Evolutionary conservation across 2,113 vertebrate genomes (phyloP), one percentile per base, ranked within the genome.

Genomic region (Gobius niger): DNA sequence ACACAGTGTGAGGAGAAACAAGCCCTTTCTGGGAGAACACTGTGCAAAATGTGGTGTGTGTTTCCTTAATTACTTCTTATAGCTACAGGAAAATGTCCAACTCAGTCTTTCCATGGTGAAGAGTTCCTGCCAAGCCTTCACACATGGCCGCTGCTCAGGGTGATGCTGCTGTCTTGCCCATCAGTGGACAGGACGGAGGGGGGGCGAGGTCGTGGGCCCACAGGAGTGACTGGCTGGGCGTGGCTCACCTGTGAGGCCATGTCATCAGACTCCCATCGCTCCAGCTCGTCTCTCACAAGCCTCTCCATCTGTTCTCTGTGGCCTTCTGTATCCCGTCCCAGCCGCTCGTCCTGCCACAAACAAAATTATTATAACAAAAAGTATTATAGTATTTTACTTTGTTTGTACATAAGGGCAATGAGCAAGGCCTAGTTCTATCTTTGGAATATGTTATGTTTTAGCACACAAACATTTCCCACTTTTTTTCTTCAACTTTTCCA

Each of bases 271-370:
- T 98, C 96, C 95, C 96, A 98, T 42, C 94, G 93, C 62, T 98
- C 96, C 85, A 98, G 71, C 51, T 99, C 98, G 80, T 98, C 98
- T 13, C 94, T 91, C 44, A 98, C 96, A 0, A 98, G 92, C 18
- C 92, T 84, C 80, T 98, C 98, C 96, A 95, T 97, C 65, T 97
- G 97, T 6, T 98, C 96, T 70, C 94, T 82, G 89, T 96, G 95
- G 9, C 89, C 73, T 4, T 98, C 96, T 0, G 81, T 93, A 80
- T 96, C 95, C 11, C 92, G 92, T 6, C 96, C 96, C 85, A 94
- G 79, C 3, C 95, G 93, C 78, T 96, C 97, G 42, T 98, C 96
- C 97, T 99, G 50, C 50, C 16, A 47, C 19, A 68, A 4, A 15
- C 5, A 61, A 63, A n/a, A n/a, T n/a, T n/a, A n/a, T n/a, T n/a